Evolutionary conservation across 2,888 invertebrate species (phyloP).

Genomic region (Tubulanus polymorphus): DNA sequence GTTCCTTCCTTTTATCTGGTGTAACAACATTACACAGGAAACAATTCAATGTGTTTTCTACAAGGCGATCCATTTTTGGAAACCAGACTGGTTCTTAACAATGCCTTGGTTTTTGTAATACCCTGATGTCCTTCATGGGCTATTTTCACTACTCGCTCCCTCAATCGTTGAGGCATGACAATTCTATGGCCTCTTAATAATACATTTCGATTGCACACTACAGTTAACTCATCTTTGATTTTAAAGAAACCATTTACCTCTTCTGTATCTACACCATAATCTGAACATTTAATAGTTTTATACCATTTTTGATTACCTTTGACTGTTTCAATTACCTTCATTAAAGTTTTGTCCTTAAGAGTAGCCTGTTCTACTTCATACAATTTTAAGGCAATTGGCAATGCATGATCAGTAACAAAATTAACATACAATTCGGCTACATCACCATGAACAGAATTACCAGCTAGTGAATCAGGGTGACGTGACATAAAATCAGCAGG

Average conservation of each 20-base stretch:
- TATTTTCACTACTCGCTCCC: conserved; percentile 15
- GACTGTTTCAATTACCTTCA: conserved; percentile 2
- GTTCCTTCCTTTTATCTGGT: too few species aligned
- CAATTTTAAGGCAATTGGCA: conserved; percentile 20
- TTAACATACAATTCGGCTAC: conserved; percentile 17
- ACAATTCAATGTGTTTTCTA: conserved; percentile 15
- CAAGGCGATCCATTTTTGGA: conserved; percentile 22
- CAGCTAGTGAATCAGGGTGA: too few species aligned
- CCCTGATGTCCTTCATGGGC: conserved; percentile 29
- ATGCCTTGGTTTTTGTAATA: conserved; percentile 23
- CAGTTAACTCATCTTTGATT: conserved; percentile 13
- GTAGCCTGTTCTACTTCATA: conserved; percentile 12
- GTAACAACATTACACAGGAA: conserved; percentile 17
- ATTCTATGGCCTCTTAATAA: conserved; percentile 15
- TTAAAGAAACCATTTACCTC: neutral
- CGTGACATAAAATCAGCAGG: conserved; percentile 24
- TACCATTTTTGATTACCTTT: conserved; percentile 11
- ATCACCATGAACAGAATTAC: neutral
- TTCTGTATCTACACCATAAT: too few species aligned
- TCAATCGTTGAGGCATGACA: conserved; percentile 21
- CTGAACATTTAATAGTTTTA: too few species aligned
- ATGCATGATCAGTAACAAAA: conserved; percentile 13
- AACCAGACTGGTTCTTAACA: conserved; percentile 27
- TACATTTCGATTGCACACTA: conserved; percentile 7
- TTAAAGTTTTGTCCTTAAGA: neutral